phyloP scores from a whole-genome alignment of 2,888 invertebrate species.

The Oligia fasciuncula region DNA sequence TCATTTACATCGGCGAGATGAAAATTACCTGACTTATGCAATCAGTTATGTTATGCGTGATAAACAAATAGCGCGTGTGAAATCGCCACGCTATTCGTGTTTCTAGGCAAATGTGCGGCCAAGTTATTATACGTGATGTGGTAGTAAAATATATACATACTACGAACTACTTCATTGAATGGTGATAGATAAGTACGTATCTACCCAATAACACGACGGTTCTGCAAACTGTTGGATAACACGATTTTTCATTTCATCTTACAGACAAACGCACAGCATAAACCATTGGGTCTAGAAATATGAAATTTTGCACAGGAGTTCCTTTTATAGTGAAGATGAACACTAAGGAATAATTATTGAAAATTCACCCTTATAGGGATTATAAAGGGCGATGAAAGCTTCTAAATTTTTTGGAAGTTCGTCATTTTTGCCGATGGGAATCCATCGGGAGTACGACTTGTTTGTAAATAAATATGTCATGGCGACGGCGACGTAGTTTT shows the following conservation, averaged over 20 bases:
- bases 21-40: slow-evolving; percentile 7
- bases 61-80: slow-evolving; percentile 12
- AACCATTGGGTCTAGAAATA: not conserved
- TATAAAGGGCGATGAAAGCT: not conserved
- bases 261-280: not conserved
- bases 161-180: not conserved
- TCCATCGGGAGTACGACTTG: not conserved
- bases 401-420: not conserved
- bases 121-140: not conserved
- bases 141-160: not conserved
- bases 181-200: not conserved
- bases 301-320: not conserved
- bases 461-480: not conserved
- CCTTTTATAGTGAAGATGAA: not conserved
- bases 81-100: slow-evolving; percentile 14
- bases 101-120: not conserved
- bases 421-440: not conserved
- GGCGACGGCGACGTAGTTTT: not conserved
- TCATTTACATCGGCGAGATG: not conserved
- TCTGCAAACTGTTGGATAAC: too few relatives aligned
- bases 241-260: not conserved
- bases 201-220: too few relatives aligned
- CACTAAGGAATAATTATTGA: not conserved
- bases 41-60: slow-evolving; percentile 30
- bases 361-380: not conserved